phyloP scores from a whole-genome alignment of 2,888 invertebrate species.

The Mesorhabditis belari region DNA sequence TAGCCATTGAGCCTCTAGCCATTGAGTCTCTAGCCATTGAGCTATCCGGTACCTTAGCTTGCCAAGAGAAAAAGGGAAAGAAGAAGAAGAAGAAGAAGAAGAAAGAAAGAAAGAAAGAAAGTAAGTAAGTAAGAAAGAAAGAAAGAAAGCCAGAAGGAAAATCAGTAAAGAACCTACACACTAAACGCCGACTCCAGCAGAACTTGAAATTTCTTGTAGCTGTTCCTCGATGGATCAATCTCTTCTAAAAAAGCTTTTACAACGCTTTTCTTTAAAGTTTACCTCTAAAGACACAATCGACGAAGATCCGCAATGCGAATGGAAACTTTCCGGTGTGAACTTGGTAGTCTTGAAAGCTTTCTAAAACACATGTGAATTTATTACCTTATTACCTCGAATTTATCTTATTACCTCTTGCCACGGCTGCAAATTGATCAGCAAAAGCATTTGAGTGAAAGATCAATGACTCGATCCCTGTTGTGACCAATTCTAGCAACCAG shows the following conservation, averaged over 20 bases:
- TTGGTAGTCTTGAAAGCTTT: background rate
- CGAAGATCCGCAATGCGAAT: background rate
- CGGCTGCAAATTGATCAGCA: background rate
- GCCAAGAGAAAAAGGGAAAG: too few relatives aligned
- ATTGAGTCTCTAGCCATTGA: too few relatives aligned
- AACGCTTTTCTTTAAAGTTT: background rate
- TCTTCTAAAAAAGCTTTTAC: background rate
- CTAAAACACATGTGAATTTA: too few relatives aligned
- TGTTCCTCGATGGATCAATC: background rate
- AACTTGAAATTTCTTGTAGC: background rate
- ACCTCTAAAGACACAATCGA: background rate
- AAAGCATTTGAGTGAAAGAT: background rate
- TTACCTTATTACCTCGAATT: background rate
- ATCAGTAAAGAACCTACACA: too few relatives aligned
- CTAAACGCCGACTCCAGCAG: background rate
- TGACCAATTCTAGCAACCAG: background rate
- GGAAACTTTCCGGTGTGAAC: background rate
- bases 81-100: too few relatives aligned
- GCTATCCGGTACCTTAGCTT: too few relatives aligned
- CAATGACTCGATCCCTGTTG: background rate
- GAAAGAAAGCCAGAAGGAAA: too few relatives aligned
- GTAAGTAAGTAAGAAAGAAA: too few relatives aligned
- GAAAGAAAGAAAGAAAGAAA: too few relatives aligned
- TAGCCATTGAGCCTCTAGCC: too few relatives aligned
- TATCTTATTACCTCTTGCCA: background rate